Base-by-base conservation (phyloP, 2,888 invertebrate species). In the Drosophila kambysellisi region DNA sequence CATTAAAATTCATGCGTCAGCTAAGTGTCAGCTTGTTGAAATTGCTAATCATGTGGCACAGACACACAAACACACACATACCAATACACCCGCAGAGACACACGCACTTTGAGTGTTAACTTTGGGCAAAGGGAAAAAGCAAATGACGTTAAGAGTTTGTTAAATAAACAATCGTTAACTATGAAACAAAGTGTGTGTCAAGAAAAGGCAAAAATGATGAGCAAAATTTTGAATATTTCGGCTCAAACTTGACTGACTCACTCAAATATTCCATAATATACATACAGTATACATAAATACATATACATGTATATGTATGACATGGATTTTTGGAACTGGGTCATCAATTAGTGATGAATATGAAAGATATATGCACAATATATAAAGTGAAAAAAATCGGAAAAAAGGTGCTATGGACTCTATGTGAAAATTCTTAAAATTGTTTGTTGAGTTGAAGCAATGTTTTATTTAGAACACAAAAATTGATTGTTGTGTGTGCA, bases 21-120 rank as follows among this genome's bases (percentile, higher is more conserved):
- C 77, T 65, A 73, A 82, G 81, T 86, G 87, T 84, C 87, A 87
- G 74, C 82, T 77, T 74, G 81, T 78, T 79, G 74, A 77, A 88
- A 86, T 74, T 77, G 86, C 87, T 87, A 87, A 89, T 87, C 89
- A 83, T 74, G 70, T 73, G 64, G 35, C 60, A 58, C 58, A 64
- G 66, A 65, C 52, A 37, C 6, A 41, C n/a, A 29, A 15, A 17
- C 7, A 32, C 51, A 48, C n/a, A 12, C 12, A 56, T n/a, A 50
- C 37, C 35, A 56, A 43, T 7, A 52, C 20, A 37, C 33, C 20
- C 41, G 41, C 11, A 17, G 33, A 41, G n/a, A 35, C 30, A n/a
- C 51, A 60, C 17, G 57, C 50, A 62, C 20, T 56, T 33, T 15
- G 32, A 51, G 60, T 33, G 48, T 60, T 46, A 54, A 39, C 65